Conservation (phyloP, 2,113 vertebrate species). For the Sphyrna mokarran region DNA sequence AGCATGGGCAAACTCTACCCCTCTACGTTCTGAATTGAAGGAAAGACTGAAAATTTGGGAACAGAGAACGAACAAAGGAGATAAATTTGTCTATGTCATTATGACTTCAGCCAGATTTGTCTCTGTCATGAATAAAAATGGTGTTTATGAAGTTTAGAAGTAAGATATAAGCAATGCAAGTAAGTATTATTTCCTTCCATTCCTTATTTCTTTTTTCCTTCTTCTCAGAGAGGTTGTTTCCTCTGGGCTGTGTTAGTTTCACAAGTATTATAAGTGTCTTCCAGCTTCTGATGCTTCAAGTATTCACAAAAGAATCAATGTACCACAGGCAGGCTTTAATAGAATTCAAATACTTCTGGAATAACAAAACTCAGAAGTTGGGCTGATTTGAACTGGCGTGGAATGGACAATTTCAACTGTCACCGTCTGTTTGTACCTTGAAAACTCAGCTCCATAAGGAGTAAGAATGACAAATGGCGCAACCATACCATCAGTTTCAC, state of each 20-base stretch:
- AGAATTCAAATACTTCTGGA: neutral
- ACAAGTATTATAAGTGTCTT: neutral
- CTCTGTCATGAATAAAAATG: neutral
- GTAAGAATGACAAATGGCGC: neutral
- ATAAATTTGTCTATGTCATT: neutral
- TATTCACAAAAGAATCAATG: neutral
- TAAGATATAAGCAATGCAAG: neutral
- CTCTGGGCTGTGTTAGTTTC: neutral
- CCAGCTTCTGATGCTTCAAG: neutral
- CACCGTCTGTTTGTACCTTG: neutral
- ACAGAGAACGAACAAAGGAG: neutral
- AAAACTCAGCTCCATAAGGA: neutral
- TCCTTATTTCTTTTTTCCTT: neutral
- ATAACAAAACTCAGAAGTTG: neutral
- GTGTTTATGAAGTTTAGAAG: neutral
- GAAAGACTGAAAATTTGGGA: neutral
- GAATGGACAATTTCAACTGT: neutral
- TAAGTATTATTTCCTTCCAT: neutral
- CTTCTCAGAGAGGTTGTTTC: neutral
- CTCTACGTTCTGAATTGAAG: neutral
- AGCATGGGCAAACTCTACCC: neutral
- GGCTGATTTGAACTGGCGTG: neutral
- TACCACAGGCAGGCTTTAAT: neutral
- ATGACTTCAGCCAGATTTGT: neutral
- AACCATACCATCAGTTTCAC: neutral